Evolutionary conservation across 1,140 invertebrate species (phyloP), one percentile per base, ranked within the genome.

Genomic region (Drosophila equinoxialis): DNA sequence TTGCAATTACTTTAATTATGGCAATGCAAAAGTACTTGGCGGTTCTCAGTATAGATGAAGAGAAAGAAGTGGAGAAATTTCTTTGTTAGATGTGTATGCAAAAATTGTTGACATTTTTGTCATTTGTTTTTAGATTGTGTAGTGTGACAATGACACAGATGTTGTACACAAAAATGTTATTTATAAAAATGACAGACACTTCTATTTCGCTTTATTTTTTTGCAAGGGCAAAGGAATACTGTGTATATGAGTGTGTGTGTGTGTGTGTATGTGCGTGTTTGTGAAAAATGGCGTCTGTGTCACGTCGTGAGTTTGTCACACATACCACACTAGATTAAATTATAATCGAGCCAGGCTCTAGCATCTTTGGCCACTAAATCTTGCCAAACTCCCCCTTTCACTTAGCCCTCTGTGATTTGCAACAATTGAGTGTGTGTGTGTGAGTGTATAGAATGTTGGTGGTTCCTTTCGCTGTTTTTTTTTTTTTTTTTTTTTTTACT

Each of bases 111-210:
- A 70, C 76, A 78, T 78, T 78, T 78, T 78, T 75, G 76, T 78
- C 83, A 87, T 87, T 83, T 86, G 77, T 87, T 87, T 86, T 85
- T 81, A 86, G 82, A 86, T 63, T 69, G 63, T 66, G 45, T 37
- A 45, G 48, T 61, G 75, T 86, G 81, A 80, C 81, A 85, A 86
- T 85, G 82, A 86, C 81, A 72, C 75, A 79, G 61, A 65, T 83
- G 66, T 58, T 57, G 68, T 71, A 69, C 51, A 68, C 63, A 61
- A 79, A 73, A 87, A 79, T 86, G 79, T 86, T 86, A 82, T 87
- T 86, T 86, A 86, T 89, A 87, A 87, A 86, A 86, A 86, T 87
- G 82, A 86, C 83, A 87, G 83, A 87, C 82, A 86, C 82, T 86
- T 86, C 82, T 87, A 86, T 86, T 86, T 79, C 76, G 82, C 72